Base-by-base conservation (phyloP, 2,113 vertebrate species). In the Percopsis transmontana region DNA sequence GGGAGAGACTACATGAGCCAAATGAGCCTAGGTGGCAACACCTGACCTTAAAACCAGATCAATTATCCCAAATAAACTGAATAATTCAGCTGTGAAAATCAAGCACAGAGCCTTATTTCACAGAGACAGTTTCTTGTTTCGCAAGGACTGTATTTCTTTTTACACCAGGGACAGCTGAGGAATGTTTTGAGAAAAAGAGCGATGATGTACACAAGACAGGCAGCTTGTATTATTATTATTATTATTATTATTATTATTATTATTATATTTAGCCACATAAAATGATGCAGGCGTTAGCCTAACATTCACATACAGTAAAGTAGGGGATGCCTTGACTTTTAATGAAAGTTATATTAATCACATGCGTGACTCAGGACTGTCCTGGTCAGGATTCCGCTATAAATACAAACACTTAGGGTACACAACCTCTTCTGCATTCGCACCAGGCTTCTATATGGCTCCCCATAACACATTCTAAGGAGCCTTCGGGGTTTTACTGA, bases 61-160 rank as follows among this genome's bases (percentile, higher is more conserved):
- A 72, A 75, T 87, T 79, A 83, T 83, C 82, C 69, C 55, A 80
- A 79, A 85, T 74, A 68, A 68, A 14, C 77, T 88, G 79, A 87
- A 89, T 89, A 76, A 88, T 90, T 88, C 82, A 90, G 70, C 55
- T 24, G 39, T 62, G 81, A 88, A 75, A 83, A 82, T 70, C 77
- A 73, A 88, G 58, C 48, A 68, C 74, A 63, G 71, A 70, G 72
- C 57, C 58, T 33, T 65, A 19, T 50, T 40, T 48, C n/a, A 8
- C 66, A 60, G 75, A 79, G 82, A 62, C 38, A 0, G 69, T 81
- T 80, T 82, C 77, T 55, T 47, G 21, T 39, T 72, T 70, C 62
- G 44, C 24, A 48, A 72, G 47, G 56, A 71, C 69, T 59, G 63
- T 58, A 23, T 76, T 72, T 65, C 23, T 76, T 67, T 83, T 76